Conservation (phyloP, 2,113 vertebrate genomes). For the Zeus faber region DNA sequence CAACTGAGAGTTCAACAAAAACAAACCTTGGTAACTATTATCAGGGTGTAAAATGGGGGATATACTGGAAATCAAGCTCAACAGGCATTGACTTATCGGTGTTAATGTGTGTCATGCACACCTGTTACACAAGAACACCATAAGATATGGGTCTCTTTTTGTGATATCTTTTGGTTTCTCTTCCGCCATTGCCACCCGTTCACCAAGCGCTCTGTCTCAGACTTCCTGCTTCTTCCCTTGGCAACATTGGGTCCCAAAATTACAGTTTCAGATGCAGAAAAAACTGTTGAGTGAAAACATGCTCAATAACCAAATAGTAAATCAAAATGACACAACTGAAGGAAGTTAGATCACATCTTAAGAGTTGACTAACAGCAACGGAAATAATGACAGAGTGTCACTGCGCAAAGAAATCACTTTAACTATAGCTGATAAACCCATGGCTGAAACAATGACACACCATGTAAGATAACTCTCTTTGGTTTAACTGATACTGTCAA, state of each 20-base stretch:
- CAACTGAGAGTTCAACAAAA: not conserved
- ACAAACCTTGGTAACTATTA: not conserved
- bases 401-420: slow-evolving; percentile 41
- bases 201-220: slow-evolving; percentile 61
- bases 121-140: slow-evolving; percentile 66
- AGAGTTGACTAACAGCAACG: slow-evolving; percentile 1
- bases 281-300: slow-evolving; percentile 40
- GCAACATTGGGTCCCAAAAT: slow-evolving; percentile 73
- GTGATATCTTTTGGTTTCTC: slow-evolving; percentile 15
- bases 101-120: slow-evolving; percentile 35
- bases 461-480: slow-evolving; percentile 4
- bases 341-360: not conserved
- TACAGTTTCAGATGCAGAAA: slow-evolving; percentile 31
- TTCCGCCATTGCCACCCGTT: slow-evolving; percentile 51
- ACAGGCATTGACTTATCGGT: not conserved
- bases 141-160: slow-evolving; percentile 41
- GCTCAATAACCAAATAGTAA: not conserved
- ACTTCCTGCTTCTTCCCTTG: slow-evolving; percentile 63
- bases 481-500: not conserved
- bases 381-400: slow-evolving; percentile 39
- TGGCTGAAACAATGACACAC: slow-evolving; percentile 7
- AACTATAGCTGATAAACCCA: slow-evolving; percentile 37
- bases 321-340: not conserved
- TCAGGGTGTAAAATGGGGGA: not conserved
- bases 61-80: not conserved